phyloP scores from a whole-genome alignment of 2,113 vertebrate species.

The Poecile atricapillus region DNA sequence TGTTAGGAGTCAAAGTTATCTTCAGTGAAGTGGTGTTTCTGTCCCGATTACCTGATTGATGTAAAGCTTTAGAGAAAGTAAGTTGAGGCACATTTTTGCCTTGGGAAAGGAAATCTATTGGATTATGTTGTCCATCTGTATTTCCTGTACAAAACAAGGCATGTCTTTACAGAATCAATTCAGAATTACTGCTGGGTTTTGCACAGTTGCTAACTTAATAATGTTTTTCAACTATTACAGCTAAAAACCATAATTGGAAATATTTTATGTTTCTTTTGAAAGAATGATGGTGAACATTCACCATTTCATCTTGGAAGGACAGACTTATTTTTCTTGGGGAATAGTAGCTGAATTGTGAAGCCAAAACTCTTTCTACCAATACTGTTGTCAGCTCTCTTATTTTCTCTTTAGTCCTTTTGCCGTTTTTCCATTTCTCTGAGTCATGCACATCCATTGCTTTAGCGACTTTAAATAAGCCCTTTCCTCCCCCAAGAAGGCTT shows the following conservation, averaged over 20 bases:
- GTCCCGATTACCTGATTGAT: neutral
- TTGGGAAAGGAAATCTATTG: neutral
- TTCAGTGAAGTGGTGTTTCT: neutral
- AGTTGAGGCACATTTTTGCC: neutral
- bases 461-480: neutral
- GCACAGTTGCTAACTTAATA: neutral
- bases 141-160: neutral
- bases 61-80: neutral
- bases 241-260: neutral
- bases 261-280: neutral
- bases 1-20: neutral
- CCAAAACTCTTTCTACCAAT: neutral
- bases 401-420: neutral
- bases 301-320: neutral
- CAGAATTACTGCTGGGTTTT: slow-evolving; percentile 29
- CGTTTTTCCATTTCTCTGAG: neutral
- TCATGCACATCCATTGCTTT: neutral
- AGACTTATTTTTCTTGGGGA: neutral
- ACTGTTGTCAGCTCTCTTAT: neutral
- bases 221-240: neutral
- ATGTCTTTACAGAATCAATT: slow-evolving; percentile 9
- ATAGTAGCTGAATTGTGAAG: neutral
- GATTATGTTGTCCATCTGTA: neutral
- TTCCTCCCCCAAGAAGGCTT: neutral
- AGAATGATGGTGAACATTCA: neutral